A percentile compares a stretch with the other conserved stretches of the same genome.
phyloP scores from a whole-genome alignment of 2,113 vertebrate species.

The Numida meleagris region DNA sequence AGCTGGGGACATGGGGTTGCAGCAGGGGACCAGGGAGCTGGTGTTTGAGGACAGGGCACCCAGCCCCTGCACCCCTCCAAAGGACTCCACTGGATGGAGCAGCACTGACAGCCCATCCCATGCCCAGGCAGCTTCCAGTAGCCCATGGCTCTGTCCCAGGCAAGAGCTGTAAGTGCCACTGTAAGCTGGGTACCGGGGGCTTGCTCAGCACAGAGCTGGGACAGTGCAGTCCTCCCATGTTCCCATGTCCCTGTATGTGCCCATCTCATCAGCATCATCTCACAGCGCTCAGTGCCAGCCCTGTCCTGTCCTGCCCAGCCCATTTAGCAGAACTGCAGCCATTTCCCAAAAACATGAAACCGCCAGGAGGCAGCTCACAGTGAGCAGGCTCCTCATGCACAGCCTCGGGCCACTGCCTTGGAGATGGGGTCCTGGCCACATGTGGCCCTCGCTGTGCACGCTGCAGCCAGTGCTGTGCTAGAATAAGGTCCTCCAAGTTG shows the following conservation, averaged over 20 bases:
- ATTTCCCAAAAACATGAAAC: background rate
- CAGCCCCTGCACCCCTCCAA: background rate
- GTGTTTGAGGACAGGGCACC: background rate
- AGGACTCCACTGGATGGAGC: background rate
- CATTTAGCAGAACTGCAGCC: background rate
- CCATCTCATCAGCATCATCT: background rate
- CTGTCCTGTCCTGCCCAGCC: background rate
- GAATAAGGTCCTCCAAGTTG: background rate
- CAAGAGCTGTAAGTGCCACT: background rate
- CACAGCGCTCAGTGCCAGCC: background rate
- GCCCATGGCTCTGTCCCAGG: background rate
- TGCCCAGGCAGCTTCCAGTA: background rate
- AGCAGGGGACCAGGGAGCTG: background rate
- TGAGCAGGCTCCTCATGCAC: background rate
- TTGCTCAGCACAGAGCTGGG: background rate
- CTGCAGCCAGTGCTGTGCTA: background rate
- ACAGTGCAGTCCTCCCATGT: accelerated
- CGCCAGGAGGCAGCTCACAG: background rate
- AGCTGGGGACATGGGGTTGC: background rate
- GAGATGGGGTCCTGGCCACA: background rate
- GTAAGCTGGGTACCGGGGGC: background rate
- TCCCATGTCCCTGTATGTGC: accelerated
- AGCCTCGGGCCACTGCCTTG: background rate
- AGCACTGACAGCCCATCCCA: accelerated
- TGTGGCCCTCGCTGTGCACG: background rate